A percentile compares a stretch with the other conserved stretches of the same genome.
Evolutionary conservation across 64 coral and sea anemone species (phyloP).

Genomic region (Anthopleura sola): DNA sequence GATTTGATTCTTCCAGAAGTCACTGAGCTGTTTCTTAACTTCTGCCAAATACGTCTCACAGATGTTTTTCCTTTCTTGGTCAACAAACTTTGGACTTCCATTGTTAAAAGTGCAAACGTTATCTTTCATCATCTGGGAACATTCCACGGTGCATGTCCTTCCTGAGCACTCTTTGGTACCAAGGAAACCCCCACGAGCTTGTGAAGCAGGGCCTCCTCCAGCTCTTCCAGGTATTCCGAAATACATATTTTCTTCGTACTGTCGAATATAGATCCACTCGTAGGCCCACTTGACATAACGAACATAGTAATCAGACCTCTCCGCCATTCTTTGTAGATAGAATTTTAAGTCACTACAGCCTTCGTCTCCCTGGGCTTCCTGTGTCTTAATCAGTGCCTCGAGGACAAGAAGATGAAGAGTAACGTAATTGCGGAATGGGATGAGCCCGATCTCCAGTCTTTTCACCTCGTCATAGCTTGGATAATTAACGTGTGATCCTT

Average conservation of each 20-base stretch:
- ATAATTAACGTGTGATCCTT: background rate
- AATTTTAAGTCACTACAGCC: background rate
- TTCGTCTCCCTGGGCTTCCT: background rate
- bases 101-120: background rate
- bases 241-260: constrained; percentile 20
- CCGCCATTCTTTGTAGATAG: background rate
- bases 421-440: background rate
- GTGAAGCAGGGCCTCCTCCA: background rate
- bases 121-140: constrained; percentile 4
- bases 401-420: background rate
- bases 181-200: background rate
- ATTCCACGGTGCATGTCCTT: background rate
- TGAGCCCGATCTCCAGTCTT: constrained; percentile 1
- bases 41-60: constrained; percentile 1
- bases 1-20: background rate
- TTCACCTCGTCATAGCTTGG: background rate
- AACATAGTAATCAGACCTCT: background rate
- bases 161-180: background rate
- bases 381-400: background rate
- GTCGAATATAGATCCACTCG: constrained; percentile 2
- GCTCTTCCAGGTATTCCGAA: background rate
- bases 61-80: background rate
- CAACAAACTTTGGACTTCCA: background rate
- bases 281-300: constrained; percentile 9
- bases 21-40: background rate